Evolutionary conservation across 2,797 vertebrate genomes (phyloP), one percentile per base, ranked within the genome.

Genomic region (Hozukius guyotensis): DNA sequence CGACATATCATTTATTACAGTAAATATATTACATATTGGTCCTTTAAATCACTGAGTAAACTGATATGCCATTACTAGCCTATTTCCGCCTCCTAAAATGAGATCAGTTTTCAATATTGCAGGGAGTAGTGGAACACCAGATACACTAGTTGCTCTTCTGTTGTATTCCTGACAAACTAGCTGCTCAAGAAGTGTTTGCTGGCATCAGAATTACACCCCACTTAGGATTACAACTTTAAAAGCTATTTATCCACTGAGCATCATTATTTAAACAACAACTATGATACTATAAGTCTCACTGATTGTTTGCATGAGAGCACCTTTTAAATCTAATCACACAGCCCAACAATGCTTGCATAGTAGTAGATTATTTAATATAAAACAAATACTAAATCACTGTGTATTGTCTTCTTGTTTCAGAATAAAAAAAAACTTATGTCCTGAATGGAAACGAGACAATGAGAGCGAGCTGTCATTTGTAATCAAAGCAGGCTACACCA

Each of bases 401-500:
- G 24, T 20, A 64, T 82, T 76, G 67, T 77, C 32, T 73, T 42
- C 29, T n/a, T 42, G n/a, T 82, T 75, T 36, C 14, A 80, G 34
- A 32, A 16, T 20, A 63, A 22, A 53, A 67, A 68, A 38, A 32
- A 24, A 8, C 3, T 2, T 57, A 5, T 18, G 55, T 53, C 64
- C 53, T 34, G n/a, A 76, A 78, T 67, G 71, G 87, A 80, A 80
- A 56, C 42, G 59, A 74, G 53, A 86, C 84, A 80, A 78, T 77
- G 53, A 53, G 38, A 75, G 55, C 20, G 69, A 87, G 78, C 85
- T 87, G 87, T 88, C 87, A 86, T 81, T 67, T 88, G 76, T 78
- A 82, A 90, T 90, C 91, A 90, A 81, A 87, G 77, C 80, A 76
- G 69, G 84, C 73, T 36, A 32, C 66, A 56, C 27, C 36, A 56